Base-by-base conservation (phyloP, 2,888 invertebrate species). In the Cephus nigrinus region DNA sequence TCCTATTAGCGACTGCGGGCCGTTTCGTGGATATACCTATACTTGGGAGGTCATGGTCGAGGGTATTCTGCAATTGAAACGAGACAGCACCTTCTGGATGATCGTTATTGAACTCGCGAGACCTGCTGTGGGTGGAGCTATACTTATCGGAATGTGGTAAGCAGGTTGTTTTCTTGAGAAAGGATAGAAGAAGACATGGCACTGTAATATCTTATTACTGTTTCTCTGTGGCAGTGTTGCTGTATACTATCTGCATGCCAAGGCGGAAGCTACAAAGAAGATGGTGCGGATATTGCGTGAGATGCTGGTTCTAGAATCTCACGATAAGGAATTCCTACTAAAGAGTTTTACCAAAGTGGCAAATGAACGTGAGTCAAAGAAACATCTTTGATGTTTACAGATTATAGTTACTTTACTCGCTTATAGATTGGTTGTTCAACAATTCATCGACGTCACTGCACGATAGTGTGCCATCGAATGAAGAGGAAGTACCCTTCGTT, bases 321-420 rank as follows among this genome's bases (percentile, higher is more conserved):
- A 93, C 86, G 96, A 96, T 86, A 96, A 95, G 89, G 94, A 95
- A 87, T 95, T 94, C 92, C 92, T 95, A 78, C 92, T 95, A 34
- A 91, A 92, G 74, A 93, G 94, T 87, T 95, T 95, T 82, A 91
- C 93, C 23, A 93, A 93, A 84, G 93, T 94, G 23, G 93, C 94
- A 40, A 93, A 94, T 80, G 94, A 94, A 90, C 93, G 95, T 94
- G 88, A 88, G 87, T 89, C 23, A 55, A 55, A 23, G 23, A 23
- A 55, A 23, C 55, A 23, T 9, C 9, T 55, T 5, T 23, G 9
- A 55, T 9, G 2, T 55, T 23, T 55, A 23, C 23, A 55, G 5
- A 9, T 9, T 55, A 23, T 0, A 23, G 9, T 23, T 55, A 55
- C 23, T 55, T 23, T 55, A 55, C 23, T 55, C 9, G 9, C 3